Percentiles rank a stretch among this genome's conserved stretches.
Conservation (phyloP, 2,888 invertebrate genomes). For the Scaptomyza parva region DNA sequence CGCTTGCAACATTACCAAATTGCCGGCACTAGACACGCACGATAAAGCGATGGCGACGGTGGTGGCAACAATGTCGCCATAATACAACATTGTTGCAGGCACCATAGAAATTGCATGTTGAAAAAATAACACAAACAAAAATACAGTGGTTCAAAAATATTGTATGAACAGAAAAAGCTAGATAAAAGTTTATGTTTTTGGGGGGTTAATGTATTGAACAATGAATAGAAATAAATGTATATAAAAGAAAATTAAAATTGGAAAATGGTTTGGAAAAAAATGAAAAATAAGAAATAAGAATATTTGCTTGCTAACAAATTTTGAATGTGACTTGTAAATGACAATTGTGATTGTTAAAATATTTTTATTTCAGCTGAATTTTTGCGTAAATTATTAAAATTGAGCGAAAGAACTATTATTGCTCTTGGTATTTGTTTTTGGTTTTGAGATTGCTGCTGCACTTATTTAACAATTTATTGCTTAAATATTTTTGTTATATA, state of each 20-base stretch:
- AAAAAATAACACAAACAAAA: constrained; percentile 11
- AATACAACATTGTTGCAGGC: constrained; percentile 38
- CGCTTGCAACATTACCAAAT: constrained; percentile 52
- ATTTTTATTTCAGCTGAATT: neutral
- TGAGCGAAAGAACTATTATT: too few relatives aligned
- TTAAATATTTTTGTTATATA: too few relatives aligned
- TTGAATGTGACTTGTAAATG: neutral
- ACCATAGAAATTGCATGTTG: neutral
- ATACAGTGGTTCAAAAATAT: constrained; percentile 3
- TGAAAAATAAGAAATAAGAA: too few relatives aligned
- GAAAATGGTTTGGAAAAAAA: neutral
- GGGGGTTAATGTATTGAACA: too few relatives aligned
- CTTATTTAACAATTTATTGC: too few relatives aligned
- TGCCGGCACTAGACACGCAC: constrained; percentile 54
- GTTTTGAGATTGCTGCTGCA: too few relatives aligned
- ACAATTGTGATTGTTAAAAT: neutral
- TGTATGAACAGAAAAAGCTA: too few relatives aligned
- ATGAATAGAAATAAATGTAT: constrained; percentile 1
- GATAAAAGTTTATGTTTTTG: neutral
- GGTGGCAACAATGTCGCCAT: constrained; percentile 40
- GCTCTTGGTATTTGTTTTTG: too few relatives aligned
- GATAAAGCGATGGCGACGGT: constrained; percentile 41
- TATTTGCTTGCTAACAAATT: neutral
- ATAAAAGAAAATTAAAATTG: neutral
- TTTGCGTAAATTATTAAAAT: neutral